Evolutionary conservation across 2,888 invertebrate species (phyloP).

Genomic region (Helicoverpa assulta): DNA sequence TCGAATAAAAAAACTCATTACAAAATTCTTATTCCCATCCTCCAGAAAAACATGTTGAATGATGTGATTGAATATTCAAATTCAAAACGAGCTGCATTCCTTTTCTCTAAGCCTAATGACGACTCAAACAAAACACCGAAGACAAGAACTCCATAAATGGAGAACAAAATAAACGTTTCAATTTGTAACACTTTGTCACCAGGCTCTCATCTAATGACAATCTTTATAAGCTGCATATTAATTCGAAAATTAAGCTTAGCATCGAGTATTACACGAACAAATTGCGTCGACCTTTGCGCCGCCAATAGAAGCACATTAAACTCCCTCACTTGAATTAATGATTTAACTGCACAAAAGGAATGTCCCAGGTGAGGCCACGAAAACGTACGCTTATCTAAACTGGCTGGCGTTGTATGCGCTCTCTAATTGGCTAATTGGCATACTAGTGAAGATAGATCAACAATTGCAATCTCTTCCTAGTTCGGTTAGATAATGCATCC

Average conservation of each 20-base stretch:
- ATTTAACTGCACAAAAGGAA: conserved; percentile 64
- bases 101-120: conserved; percentile 22
- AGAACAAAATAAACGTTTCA: conserved; percentile 72
- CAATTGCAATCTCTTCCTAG: conserved; percentile 86
- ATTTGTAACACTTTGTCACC: conserved; percentile 73
- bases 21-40: not conserved
- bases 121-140: conserved; percentile 26
- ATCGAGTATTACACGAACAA: conserved; percentile 65
- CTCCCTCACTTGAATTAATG: conserved; percentile 50
- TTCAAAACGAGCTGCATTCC: conserved; percentile 16
- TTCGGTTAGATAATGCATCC: conserved; percentile 80
- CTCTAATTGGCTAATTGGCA: conserved; percentile 90
- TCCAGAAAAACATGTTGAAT: not conserved
- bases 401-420: conserved; percentile 78
- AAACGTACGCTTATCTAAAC: conserved; percentile 78
- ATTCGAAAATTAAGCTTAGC: conserved; percentile 71
- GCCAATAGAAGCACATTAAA: conserved; percentile 54
- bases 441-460: conserved; percentile 84
- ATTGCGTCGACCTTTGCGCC: conserved; percentile 62
- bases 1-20: not conserved
- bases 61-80: conserved; percentile 23
- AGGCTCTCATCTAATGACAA: conserved; percentile 77
- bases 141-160: conserved; percentile 60
- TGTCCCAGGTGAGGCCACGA: conserved; percentile 69
- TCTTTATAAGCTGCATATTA: conserved; percentile 71